Percentiles rank a stretch among this genome's conserved stretches.
These are phyloP conservation scores for Numenius phaeopus DNA, from an alignment of 2,797 vertebrate genomes.

Conservation along the genomic window DNA sequence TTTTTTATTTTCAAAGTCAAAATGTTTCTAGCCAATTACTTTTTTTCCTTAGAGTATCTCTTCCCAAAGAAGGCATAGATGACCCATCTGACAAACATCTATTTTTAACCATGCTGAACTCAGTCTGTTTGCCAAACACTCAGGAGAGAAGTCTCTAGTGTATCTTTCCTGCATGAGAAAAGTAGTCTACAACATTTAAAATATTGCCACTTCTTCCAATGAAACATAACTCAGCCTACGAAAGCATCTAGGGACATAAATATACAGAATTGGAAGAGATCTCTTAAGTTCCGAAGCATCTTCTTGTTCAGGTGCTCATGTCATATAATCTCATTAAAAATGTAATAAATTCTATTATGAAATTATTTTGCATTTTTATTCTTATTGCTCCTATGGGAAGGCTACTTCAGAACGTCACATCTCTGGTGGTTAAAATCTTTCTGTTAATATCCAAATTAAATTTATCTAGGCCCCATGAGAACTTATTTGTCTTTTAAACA, in stretches of 20 bases:
- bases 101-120: conserved; percentile 23
- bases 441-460: conserved; percentile 42
- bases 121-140: background rate
- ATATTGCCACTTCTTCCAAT: background rate
- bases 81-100: background rate
- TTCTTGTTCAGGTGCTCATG: conserved; percentile 31
- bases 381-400: background rate
- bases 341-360: conserved; percentile 23
- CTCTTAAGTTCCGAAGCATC: background rate
- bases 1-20: background rate
- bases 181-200: background rate
- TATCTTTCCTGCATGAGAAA: background rate
- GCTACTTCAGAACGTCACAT: background rate
- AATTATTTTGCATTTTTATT: conserved; percentile 35
- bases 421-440: conserved; percentile 17
- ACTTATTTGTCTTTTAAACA: conserved; percentile 31
- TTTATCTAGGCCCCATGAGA: background rate
- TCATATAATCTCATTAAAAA: conserved; percentile 58
- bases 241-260: background rate
- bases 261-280: background rate
- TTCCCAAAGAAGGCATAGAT: background rate
- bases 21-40: background rate
- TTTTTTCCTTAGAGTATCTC: background rate
- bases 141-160: background rate
- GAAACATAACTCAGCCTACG: background rate